These are phyloP conservation scores for Fregata magnificens DNA, from an alignment of 2,113 vertebrate genomes.

Conservation along the genomic window DNA sequence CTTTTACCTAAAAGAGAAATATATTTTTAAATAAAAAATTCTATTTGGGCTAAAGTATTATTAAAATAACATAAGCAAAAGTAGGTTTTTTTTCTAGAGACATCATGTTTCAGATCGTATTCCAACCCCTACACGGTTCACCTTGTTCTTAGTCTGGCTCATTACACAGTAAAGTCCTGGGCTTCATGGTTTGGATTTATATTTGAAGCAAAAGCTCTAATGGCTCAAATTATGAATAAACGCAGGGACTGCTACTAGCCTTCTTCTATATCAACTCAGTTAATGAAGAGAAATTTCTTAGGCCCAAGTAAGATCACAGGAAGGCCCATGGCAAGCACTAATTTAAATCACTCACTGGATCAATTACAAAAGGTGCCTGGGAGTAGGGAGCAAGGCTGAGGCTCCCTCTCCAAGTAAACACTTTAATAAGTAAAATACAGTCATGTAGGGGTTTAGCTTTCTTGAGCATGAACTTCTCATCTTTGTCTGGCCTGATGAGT, in stretches of 20 bases:
- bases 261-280: background rate
- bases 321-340: background rate
- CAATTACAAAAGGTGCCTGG: background rate
- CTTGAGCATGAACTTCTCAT: background rate
- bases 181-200: background rate
- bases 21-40: background rate
- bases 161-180: background rate
- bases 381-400: background rate
- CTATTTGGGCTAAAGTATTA: background rate
- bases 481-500: background rate
- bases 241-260: background rate
- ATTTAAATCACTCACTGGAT: background rate
- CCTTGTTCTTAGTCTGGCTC: background rate
- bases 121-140: background rate
- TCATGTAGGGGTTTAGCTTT: background rate
- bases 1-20: background rate
- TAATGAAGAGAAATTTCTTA: background rate
- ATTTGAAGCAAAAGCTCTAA: background rate
- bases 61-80: background rate
- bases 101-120: accelerated
- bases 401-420: background rate
- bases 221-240: background rate
- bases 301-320: background rate
- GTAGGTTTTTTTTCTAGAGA: background rate
- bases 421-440: background rate